Percentiles rank a stretch among this genome's conserved stretches.
Conservation (phyloP, 1,140 invertebrate genomes). For the Aphelinus certus region DNA sequence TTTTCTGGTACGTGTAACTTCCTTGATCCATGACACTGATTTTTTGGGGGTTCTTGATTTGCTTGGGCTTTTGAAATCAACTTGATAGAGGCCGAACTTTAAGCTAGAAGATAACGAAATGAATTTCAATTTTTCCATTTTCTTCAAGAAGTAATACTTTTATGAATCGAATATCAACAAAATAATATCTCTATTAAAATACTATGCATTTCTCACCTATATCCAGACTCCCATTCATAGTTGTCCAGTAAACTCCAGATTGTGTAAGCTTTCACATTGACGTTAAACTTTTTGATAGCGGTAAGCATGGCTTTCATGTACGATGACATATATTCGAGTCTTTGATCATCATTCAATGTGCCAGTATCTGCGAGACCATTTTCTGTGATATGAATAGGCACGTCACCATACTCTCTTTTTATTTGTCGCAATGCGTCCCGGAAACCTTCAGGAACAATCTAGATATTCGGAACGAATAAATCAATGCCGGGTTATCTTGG, state of each 20-base stretch:
- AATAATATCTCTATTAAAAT: background rate
- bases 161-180: background rate
- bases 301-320: constrained; percentile 60
- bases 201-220: constrained; percentile 65
- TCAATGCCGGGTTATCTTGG: background rate
- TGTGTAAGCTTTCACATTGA: constrained; percentile 65
- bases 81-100: constrained; percentile 78
- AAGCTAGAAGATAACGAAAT: constrained; percentile 60
- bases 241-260: constrained; percentile 83
- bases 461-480: no score
- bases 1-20: constrained; percentile 64
- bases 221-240: constrained; percentile 80
- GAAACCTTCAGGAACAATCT: constrained; percentile 66
- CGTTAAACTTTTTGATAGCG: constrained; percentile 39
- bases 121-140: background rate
- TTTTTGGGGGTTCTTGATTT: constrained; percentile 75
- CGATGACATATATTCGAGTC: constrained; percentile 66
- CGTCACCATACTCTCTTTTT: constrained; percentile 69
- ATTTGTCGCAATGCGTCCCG: constrained; percentile 71
- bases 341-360: constrained; percentile 67
- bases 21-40: constrained; percentile 71
- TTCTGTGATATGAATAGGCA: constrained; percentile 74
- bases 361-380: constrained; percentile 73
- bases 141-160: background rate
- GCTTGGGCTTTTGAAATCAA: constrained; percentile 76